Evolutionary conservation across 2,888 invertebrate species (phyloP).

Genomic region (Eurytoma californica): DNA sequence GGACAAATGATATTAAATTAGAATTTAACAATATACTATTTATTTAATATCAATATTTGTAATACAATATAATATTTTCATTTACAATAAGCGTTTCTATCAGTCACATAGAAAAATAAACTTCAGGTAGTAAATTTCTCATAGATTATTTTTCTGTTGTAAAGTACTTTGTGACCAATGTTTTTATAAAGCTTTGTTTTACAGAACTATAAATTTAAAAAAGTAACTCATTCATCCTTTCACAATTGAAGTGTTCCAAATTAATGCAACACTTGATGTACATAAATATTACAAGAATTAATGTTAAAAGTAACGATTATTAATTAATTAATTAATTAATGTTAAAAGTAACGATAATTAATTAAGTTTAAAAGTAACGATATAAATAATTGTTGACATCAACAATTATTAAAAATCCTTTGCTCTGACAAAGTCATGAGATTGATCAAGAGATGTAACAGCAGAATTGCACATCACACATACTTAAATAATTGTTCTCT

Average conservation of each 20-base stretch:
- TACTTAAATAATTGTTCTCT: constrained; percentile 61
- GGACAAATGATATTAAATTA: background rate
- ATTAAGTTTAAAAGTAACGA: constrained; percentile 3
- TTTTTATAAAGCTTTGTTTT: constrained; percentile 30
- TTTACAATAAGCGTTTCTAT: constrained; percentile 36
- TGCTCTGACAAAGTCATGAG: constrained; percentile 60
- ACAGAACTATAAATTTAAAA: constrained; percentile 16
- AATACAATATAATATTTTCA: constrained; percentile 25
- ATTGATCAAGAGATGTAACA: constrained; percentile 18
- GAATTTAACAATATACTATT: constrained; percentile 37
- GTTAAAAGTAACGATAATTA: background rate
- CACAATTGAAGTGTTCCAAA: constrained; percentile 3
- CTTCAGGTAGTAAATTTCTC: constrained; percentile 33
- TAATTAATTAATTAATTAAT: no score
- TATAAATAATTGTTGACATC: background rate
- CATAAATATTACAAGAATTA: constrained; percentile 2
- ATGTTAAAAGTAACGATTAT: constrained; percentile 5
- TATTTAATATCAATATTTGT: constrained; percentile 38
- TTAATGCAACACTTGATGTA: no score
- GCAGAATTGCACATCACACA: constrained; percentile 62
- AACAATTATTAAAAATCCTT: constrained; percentile 12
- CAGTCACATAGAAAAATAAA: constrained; percentile 48
- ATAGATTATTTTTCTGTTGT: constrained; percentile 12
- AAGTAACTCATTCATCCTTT: constrained; percentile 9
- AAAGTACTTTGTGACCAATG: constrained; percentile 35